Evolutionary conservation across 2,113 vertebrate genomes (phyloP).

Genomic region (Carassius gibelio): DNA sequence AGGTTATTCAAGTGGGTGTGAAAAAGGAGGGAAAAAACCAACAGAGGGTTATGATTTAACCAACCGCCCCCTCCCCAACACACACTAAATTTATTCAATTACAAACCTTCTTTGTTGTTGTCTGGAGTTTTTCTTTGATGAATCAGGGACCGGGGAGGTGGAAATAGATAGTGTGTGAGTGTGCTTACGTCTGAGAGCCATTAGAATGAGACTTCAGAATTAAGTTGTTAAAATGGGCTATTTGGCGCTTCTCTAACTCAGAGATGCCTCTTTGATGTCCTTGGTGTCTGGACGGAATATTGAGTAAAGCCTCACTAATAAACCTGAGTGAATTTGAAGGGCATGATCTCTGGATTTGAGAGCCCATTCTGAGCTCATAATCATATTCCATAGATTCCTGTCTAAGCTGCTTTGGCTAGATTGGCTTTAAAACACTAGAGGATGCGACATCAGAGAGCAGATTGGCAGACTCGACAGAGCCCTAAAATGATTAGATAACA

Average conservation of each 20-base stretch:
- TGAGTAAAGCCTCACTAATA: constrained; percentile 34
- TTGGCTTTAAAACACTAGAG: constrained; percentile 31
- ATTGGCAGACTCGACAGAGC: constrained; percentile 10
- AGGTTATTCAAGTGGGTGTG: background rate
- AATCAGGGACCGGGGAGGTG: background rate
- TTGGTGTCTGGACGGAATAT: constrained; percentile 22
- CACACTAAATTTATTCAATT: constrained; percentile 1
- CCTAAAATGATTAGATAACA: constrained; percentile 44
- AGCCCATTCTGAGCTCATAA: constrained; percentile 37
- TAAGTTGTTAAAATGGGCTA: constrained; percentile 25
- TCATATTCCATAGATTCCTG: constrained; percentile 34
- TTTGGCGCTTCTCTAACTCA: background rate
- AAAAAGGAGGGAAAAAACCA: background rate
- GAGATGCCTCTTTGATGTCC: constrained; percentile 37
- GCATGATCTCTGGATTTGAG: constrained; percentile 34
- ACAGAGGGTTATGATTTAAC: background rate
- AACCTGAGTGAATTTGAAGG: constrained; percentile 19
- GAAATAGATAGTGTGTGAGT: background rate
- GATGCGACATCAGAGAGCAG: constrained; percentile 34
- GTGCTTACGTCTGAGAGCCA: constrained; percentile 25
- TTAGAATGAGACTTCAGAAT: background rate
- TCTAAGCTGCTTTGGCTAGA: constrained; percentile 39
- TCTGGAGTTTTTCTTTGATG: background rate
- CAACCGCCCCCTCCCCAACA: background rate
- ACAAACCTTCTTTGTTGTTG: background rate